Conservation (phyloP, 2,113 vertebrate species). For the Eolophus roseicapilla region DNA sequence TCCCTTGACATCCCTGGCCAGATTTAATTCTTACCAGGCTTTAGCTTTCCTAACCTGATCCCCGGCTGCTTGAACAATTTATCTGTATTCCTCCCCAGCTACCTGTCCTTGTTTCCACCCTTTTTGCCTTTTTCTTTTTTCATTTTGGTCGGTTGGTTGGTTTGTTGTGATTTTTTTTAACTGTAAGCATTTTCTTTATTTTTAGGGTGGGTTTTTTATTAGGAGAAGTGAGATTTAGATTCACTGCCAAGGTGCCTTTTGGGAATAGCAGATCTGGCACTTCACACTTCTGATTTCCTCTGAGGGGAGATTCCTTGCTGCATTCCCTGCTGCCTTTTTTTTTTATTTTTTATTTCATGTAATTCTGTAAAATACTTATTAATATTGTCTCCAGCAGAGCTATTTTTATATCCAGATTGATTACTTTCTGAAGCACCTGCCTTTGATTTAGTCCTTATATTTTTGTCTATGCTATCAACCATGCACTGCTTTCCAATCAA, state of each 20-base stretch:
- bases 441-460: background rate
- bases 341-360: background rate
- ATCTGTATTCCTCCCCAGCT: background rate
- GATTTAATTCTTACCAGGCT: background rate
- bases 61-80: background rate
- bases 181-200: background rate
- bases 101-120: background rate
- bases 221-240: background rate
- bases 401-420: background rate
- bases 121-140: background rate
- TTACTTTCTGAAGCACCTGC: background rate
- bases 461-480: background rate
- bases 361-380: background rate
- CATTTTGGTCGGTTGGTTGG: background rate
- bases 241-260: background rate
- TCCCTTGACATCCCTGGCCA: background rate
- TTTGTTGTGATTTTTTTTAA: background rate
- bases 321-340: background rate
- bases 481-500: background rate
- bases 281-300: background rate
- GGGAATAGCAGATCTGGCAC: background rate
- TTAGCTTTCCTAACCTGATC: background rate
- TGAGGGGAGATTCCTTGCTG: background rate
- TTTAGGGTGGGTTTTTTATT: background rate
- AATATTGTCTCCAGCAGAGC: background rate